Base-by-base conservation (phyloP, 2,888 invertebrate species). In the Heliconius erato region DNA sequence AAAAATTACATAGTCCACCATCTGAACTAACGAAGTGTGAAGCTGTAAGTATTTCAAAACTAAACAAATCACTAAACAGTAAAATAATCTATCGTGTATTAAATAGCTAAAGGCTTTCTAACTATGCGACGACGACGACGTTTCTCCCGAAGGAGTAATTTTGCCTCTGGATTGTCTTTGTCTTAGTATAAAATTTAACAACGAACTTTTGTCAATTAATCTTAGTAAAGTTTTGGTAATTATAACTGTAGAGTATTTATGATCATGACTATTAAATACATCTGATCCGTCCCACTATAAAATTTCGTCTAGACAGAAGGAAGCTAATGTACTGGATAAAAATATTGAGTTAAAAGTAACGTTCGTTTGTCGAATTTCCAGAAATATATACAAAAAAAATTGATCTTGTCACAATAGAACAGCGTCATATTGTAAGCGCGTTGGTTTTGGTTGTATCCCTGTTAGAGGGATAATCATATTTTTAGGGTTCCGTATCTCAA, bases 261-360 rank as follows among this genome's bases (percentile, higher is more conserved):
- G 19, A 28, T 19, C 16, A 26, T 72, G 49, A 72, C 72, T 26
- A 72, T 72, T 72, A 44, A 49, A 72, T 72, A 72, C 49, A 72
- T 49, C 72, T 72, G 44, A 49, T 49, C 72, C 72, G 44, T 49
- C 19, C 26, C 28, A 67, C 72, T 26, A 72, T 72, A 49, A 72
- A 72, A 72, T 72, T 26, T 49, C 26, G 72, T 72, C 72, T 72
- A 72, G 71, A 72, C 72, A 72, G 49, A 28, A 72, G 72, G 72
- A 72, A 72, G 26, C 26, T 72, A 72, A 72, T 72, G 72, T 49
- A 72, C 72, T 72, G 28, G 16, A 44, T 26, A 26, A 49, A 19
- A 72, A 49, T 72, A 28, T 16, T 26, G 14, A 72, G 12, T n/a
- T 72, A n/a, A 40, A 23, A 35, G 19, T 54, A 54, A n/a, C 28